Evolutionary conservation across 2,888 invertebrate species (phyloP), one percentile per base, ranked within the genome.

Genomic region (Teleogryllus oceanicus): DNA sequence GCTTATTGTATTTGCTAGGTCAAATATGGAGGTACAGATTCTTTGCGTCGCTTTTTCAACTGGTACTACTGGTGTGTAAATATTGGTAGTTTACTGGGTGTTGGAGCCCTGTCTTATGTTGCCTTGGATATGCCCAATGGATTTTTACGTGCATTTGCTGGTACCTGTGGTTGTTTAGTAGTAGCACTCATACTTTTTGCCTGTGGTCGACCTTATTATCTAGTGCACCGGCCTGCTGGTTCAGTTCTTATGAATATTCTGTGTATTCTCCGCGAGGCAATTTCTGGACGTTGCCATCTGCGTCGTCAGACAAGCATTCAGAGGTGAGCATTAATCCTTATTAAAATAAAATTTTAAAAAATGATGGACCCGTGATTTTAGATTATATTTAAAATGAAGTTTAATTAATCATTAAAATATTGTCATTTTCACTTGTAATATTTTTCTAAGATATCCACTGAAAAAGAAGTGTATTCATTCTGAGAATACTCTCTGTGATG

Each of bases 31-130:
- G 84, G 85, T 24, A 81, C 85, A 11, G 83, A 85, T n/a, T 85
- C 85, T 37, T 85, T 85, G n/a, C 84, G 87, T 11, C 84, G 84
- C 18, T 88, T 88, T 83, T 88, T 88, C 84, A 88, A 87, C 83
- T 88, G 87, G 87, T 85, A 87, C 81, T 89, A 89, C 83, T 88
- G 88, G 88, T 88, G 87, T 82, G 85, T 88, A 78, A 89, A 89
- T 84, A 84, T 88, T 20, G 89, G 88, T 51, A 86, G 87, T 11
- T 84, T 89, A 16, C 81, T 88, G 20, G 87, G 88, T 1, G 85
- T 88, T 62, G 86, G 86, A 3, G 86, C 83, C 4, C 83, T 89
- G 51, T 86, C 87, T 5, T 88, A 86, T 82, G 83, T 88, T 2
- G 87, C 88, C 79, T 88, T 88, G 83, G 84, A 86, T 51, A 75